Base-by-base conservation (phyloP, 2,797 vertebrate species). In the Hippopotamyrus pictus region DNA sequence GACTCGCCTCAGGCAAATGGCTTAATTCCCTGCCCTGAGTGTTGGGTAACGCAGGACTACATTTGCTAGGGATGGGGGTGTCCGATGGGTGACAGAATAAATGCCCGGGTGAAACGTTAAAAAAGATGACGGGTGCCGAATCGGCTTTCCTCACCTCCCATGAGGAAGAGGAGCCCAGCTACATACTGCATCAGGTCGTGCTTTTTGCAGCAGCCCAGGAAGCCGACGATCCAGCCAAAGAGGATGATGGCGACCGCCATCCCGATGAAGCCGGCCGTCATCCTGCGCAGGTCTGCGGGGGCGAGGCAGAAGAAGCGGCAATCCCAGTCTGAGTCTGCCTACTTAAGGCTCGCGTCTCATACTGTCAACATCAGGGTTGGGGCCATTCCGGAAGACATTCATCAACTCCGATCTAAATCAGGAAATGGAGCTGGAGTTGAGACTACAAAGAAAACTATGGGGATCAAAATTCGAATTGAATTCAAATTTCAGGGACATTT, bases 141-240 rank as follows among this genome's bases (percentile, higher is more conserved):
- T 62, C 9, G 51, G 44, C 53, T 3, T 3, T 25, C 8, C 59
- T 97, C 96, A 98, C 98, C 98, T 97, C 98, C 98, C 98, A 98
- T 98, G 93, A 98, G 97, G 95, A 98, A 98, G 93, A 98, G 97
- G 93, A 98, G 96, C 91, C 98, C 98, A 89, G 98, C 98, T 95
- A 98, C 98, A 59, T 98, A 98, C 94, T 98, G 98, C 98, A 98
- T 98, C 93, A 98, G 97, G 93, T 98, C 98, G 94, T 98, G 98
- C 94, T 97, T 96, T 92, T 98, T 97, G 94, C 97, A 98, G 95
- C 98, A 98, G 92, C 98, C 98, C 95, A 98, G 95, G 93, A 97
- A 96, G 89, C 98, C 98, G 19, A 98, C 96, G 94, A 97, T 94
- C 98, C 98, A 98, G 91, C 98, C 98, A 91, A 98, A 98, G 54